phyloP scores from a whole-genome alignment of 2,797 vertebrate genomes.

The Muscicapa comitata region DNA sequence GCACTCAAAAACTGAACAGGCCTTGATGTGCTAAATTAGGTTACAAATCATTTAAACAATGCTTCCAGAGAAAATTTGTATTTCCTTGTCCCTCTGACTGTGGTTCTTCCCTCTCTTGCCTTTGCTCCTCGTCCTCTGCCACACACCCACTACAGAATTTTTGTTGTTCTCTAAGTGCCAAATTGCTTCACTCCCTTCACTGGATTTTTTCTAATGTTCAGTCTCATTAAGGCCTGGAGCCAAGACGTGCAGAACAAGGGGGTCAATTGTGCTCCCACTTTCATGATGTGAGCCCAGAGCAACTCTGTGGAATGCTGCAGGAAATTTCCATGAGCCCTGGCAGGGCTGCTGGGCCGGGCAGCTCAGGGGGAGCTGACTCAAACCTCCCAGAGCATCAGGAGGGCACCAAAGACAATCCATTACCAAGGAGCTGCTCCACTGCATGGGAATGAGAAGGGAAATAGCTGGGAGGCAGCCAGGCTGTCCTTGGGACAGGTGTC shows the following conservation, averaged over 20 bases:
- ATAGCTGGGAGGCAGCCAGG: neutral
- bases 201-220: neutral
- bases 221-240: neutral
- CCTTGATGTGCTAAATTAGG: neutral
- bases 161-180: neutral
- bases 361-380: neutral
- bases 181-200: neutral
- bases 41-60: neutral
- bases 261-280: slow-evolving; percentile 24
- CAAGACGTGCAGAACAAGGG: slow-evolving; percentile 4
- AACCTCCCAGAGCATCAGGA: neutral
- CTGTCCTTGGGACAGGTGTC: neutral
- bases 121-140: neutral
- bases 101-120: neutral
- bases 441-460: neutral
- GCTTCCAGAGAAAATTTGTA: neutral
- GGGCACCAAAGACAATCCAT: neutral
- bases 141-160: neutral
- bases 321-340: neutral
- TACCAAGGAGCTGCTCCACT: neutral
- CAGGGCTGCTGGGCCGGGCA: neutral
- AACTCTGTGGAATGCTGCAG: neutral
- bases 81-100: neutral
- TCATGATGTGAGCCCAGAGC: neutral
- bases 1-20: neutral